These are phyloP conservation scores for Deroptyus accipitrinus DNA, from an alignment of 2,113 vertebrate species.

Conservation along the genomic window DNA sequence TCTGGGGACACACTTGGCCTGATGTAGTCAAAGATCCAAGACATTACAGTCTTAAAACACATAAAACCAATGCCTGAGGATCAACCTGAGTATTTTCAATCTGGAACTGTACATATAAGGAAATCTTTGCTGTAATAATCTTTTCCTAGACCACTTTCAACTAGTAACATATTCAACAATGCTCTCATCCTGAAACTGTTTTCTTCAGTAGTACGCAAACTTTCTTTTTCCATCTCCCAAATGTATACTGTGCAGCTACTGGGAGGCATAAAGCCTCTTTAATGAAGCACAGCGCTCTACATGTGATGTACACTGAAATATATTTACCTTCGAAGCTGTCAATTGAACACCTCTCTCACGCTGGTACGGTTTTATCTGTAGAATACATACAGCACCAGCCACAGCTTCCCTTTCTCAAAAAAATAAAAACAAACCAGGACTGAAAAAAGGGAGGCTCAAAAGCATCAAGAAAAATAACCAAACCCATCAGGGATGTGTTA, in stretches of 20 bases:
- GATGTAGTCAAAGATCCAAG: background rate
- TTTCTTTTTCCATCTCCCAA: background rate
- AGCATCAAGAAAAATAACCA: background rate
- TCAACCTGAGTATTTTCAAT: background rate
- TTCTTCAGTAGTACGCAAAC: background rate
- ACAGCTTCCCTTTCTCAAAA: background rate
- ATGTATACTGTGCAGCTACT: too few species aligned
- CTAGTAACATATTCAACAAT: background rate
- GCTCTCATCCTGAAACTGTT: background rate
- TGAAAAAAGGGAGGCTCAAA: background rate
- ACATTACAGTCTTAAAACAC: rapidly evolving
- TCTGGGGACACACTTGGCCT: background rate
- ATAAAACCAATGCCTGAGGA: background rate
- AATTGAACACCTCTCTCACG: background rate
- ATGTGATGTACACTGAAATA: background rate
- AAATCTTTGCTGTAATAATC: background rate
- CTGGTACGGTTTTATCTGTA: background rate
- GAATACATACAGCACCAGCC: background rate
- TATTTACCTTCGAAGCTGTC: background rate
- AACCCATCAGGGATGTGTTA: background rate
- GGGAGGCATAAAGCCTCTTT: background rate
- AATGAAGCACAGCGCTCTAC: background rate
- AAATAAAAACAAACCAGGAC: background rate
- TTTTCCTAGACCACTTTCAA: background rate
- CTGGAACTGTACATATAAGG: too few species aligned